Evolutionary conservation across 1,140 invertebrate species (phyloP).

Genomic region (Apis laboriosa): DNA sequence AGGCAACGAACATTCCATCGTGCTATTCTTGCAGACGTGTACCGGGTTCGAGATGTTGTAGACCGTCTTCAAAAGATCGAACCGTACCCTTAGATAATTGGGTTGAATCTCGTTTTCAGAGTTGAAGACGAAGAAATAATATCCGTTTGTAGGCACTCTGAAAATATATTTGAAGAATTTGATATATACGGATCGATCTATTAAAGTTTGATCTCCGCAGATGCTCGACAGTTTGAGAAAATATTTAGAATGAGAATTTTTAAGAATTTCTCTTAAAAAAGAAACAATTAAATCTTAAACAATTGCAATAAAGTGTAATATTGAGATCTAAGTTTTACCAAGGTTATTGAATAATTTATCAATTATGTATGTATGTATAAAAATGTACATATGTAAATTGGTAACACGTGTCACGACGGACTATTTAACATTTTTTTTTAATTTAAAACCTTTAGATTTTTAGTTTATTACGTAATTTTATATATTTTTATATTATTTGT

Average conservation of each 20-base stretch:
- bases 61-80: slow-evolving; percentile 86
- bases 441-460: background rate
- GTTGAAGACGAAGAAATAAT: slow-evolving; percentile 92
- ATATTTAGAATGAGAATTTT: background rate
- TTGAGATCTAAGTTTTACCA: background rate
- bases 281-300: too few relatives aligned
- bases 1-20: slow-evolving; percentile 84
- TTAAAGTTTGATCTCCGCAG: background rate
- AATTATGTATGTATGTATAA: too few relatives aligned
- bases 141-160: slow-evolving; percentile 87
- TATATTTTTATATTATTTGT: background rate
- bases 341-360: background rate
- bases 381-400: too few relatives aligned
- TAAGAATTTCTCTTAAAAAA: too few relatives aligned
- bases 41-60: slow-evolving; percentile 84
- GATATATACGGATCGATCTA: background rate
- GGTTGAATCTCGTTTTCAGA: slow-evolving; percentile 89
- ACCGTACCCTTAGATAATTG: slow-evolving; percentile 85
- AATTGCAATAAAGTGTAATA: background rate
- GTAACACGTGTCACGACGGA: too few relatives aligned
- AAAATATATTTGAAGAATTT: slow-evolving; percentile 37
- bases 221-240: background rate
- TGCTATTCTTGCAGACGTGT: slow-evolving; percentile 83
- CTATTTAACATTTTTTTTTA: background rate
- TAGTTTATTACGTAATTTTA: background rate